A percentile compares a stretch with the other conserved stretches of the same genome.
Evolutionary conservation across 2,888 invertebrate genomes (phyloP).

Genomic region (Alloplasta piceator): DNA sequence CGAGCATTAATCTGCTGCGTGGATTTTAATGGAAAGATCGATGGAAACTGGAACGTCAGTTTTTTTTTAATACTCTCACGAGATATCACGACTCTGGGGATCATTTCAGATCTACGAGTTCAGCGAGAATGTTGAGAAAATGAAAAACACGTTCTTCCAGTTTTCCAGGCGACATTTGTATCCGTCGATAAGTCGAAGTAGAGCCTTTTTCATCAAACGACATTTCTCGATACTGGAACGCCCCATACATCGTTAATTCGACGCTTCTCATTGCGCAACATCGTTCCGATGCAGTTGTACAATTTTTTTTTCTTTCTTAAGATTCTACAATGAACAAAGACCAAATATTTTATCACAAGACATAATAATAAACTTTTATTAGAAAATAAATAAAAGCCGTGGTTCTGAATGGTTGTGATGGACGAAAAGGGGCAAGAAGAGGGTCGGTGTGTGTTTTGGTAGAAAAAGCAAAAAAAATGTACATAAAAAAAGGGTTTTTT

Average conservation of each 20-base stretch:
- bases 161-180: constrained; percentile 42
- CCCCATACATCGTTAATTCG: background rate
- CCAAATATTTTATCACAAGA: constrained; percentile 78
- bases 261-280: constrained; percentile 10
- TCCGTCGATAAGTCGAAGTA: constrained; percentile 15
- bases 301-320: no score
- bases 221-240: background rate
- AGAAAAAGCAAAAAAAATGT: constrained; percentile 56
- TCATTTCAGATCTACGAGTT: constrained; percentile 20
- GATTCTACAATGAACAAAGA: constrained; percentile 1
- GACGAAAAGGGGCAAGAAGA: no score
- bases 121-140: background rate
- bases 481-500: constrained; percentile 24
- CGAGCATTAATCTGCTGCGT: constrained; percentile 8
- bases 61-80: constrained; percentile 6
- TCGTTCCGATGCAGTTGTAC: background rate
- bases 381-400: constrained; percentile 81
- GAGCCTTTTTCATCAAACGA: constrained; percentile 39
- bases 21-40: background rate
- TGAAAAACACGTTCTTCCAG: constrained; percentile 56
- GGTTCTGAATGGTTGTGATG: constrained; percentile 65
- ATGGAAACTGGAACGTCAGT: background rate
- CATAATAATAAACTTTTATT: constrained; percentile 80
- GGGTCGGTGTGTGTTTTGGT: background rate
- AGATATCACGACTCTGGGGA: constrained; percentile 10